These are phyloP conservation scores for Aspidiotus destructor DNA, from an alignment of 2,888 invertebrate genomes.

Conservation along the genomic window DNA sequence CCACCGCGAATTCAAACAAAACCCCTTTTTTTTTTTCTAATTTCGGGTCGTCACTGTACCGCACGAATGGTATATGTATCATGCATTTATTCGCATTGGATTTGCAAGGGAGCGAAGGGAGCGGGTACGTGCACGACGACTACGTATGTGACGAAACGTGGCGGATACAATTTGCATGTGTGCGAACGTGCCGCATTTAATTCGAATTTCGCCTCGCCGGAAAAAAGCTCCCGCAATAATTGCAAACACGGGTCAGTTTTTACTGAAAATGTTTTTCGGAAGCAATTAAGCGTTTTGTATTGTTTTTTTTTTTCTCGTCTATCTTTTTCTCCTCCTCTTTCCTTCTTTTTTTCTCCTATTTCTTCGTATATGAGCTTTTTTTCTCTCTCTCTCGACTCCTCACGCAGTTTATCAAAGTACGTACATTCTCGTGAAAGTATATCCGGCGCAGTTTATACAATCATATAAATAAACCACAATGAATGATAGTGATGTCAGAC, in stretches of 20 bases:
- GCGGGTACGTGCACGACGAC: too few species aligned
- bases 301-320: not conserved
- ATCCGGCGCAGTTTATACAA: too few species aligned
- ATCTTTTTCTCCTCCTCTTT: not conserved
- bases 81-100: too few species aligned
- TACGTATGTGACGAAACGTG: not conserved
- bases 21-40: not conserved
- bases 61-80: too few species aligned
- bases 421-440: too few species aligned
- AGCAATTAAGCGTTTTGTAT: not conserved
- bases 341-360: not conserved
- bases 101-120: too few species aligned
- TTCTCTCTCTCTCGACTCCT: not conserved
- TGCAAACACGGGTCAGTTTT: constrained; percentile 1
- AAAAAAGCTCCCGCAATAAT: constrained; percentile 1
- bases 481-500: too few species aligned
- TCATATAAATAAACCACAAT: too few species aligned
- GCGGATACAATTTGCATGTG: constrained; percentile 4
- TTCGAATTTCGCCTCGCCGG: not conserved
- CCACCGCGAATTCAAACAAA: constrained; percentile 1
- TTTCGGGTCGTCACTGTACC: too few species aligned
- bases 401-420: too few species aligned
- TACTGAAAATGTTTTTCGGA: constrained; percentile 1
- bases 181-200: constrained; percentile 3
- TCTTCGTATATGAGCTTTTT: not conserved